Evolutionary conservation across 2,113 vertebrate genomes (phyloP).

Genomic region (Phrynosoma blainvillii): DNA sequence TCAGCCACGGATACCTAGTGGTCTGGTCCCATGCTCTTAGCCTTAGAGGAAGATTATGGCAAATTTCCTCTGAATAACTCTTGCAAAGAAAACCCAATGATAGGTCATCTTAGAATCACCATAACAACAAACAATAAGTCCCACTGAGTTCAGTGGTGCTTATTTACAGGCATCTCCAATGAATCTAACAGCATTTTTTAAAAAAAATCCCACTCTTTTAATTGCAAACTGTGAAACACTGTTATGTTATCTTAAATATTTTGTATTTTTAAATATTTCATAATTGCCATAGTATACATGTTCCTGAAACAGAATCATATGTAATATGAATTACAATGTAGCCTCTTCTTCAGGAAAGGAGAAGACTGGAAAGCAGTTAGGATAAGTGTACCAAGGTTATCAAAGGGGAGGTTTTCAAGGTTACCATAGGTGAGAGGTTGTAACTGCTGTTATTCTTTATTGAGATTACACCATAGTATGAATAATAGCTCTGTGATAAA

Average conservation of each 20-base stretch:
- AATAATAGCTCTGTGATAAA: slow-evolving; percentile 20
- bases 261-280: neutral
- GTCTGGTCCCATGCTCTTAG: too few species aligned
- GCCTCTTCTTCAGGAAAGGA: neutral
- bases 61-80: too few species aligned
- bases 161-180: too few species aligned
- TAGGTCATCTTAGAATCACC: too few species aligned
- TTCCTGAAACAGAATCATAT: neutral
- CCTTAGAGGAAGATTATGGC: too few species aligned
- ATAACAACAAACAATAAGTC: too few species aligned
- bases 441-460: neutral
- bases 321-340: neutral
- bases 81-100: too few species aligned
- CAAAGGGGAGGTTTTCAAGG: neutral
- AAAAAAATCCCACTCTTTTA: neutral
- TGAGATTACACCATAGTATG: slow-evolving; percentile 20
- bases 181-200: neutral
- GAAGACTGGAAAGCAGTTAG: neutral
- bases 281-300: neutral
- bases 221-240: neutral
- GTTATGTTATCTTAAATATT: too few species aligned
- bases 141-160: too few species aligned
- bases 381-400: neutral
- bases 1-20: too few species aligned
- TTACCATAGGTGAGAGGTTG: neutral